These are phyloP conservation scores for Lithophane leautieri DNA, from an alignment of 2,888 invertebrate genomes.

Conservation along the genomic window DNA sequence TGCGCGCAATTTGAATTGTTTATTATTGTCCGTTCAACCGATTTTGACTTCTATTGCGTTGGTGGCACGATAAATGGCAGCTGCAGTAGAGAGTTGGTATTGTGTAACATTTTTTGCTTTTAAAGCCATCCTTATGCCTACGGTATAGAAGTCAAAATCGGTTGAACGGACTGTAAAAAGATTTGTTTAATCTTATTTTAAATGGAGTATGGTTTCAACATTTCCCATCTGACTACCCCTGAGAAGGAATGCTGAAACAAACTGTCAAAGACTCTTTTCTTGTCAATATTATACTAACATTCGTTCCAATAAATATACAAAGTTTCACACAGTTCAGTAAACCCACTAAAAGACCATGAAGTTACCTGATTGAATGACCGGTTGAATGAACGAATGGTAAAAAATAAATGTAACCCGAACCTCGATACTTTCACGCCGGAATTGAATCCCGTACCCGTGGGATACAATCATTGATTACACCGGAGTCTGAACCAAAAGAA, in stretches of 20 bases:
- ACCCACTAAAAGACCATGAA: conserved; percentile 34
- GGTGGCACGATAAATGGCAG: too few relatives aligned
- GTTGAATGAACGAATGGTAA: conserved; percentile 48
- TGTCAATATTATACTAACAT: background rate
- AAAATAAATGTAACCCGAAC: conserved; percentile 40
- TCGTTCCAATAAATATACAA: conserved; percentile 2
- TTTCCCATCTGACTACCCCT: too few relatives aligned
- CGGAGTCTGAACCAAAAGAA: conserved; percentile 11
- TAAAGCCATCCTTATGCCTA: too few relatives aligned
- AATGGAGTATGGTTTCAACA: too few relatives aligned
- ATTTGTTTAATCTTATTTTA: too few relatives aligned
- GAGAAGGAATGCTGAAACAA: background rate
- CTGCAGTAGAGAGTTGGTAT: too few relatives aligned
- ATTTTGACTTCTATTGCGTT: too few relatives aligned
- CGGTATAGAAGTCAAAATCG: too few relatives aligned
- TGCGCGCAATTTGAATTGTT: too few relatives aligned
- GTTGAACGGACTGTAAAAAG: too few relatives aligned
- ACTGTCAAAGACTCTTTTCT: background rate
- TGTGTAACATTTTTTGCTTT: too few relatives aligned
- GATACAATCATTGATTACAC: conserved; percentile 62
- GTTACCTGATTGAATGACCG: conserved; percentile 38
- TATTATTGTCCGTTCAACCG: too few relatives aligned
- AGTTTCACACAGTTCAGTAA: background rate
- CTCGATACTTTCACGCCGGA: conserved; percentile 54
- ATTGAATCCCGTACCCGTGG: conserved; percentile 57